These are phyloP conservation scores for Actinia equina DNA, from an alignment of 64 coral and sea anemone species.

Conservation along the genomic window DNA sequence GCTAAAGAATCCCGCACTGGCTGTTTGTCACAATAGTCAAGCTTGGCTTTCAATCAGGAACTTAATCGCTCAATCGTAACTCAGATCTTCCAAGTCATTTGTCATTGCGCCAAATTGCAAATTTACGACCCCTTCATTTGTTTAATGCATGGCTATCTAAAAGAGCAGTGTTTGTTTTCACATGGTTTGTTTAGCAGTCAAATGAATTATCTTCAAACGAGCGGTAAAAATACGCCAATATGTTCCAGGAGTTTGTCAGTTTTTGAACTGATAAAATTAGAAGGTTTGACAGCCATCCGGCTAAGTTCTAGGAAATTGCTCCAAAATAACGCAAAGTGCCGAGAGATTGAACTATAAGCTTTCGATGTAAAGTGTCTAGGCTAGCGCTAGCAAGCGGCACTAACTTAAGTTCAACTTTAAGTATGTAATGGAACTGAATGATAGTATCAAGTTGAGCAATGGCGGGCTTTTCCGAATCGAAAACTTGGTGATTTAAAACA, in stretches of 20 bases:
- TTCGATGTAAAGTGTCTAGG: neutral
- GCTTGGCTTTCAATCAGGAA: neutral
- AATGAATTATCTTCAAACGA: slow-evolving; percentile 12
- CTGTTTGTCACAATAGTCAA: slow-evolving; percentile 3
- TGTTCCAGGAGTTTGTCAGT: neutral
- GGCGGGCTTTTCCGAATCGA: slow-evolving; percentile 13
- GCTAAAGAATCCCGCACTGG: neutral
- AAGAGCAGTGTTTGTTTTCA: slow-evolving; percentile 21
- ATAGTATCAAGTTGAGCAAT: slow-evolving; percentile 1
- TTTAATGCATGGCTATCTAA: slow-evolving; percentile 24
- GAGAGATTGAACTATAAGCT: neutral
- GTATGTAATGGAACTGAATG: neutral
- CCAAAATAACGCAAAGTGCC: neutral
- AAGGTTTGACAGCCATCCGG: neutral
- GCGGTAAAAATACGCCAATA: neutral
- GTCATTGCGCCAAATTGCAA: slow-evolving; percentile 12
- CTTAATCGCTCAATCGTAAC: neutral
- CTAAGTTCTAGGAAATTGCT: neutral
- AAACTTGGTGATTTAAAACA: slow-evolving; percentile 22
- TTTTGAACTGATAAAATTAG: neutral
- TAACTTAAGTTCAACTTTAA: neutral
- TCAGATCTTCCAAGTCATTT: slow-evolving; percentile 3
- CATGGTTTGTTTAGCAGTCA: neutral
- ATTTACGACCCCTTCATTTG: neutral
- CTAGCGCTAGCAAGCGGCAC: neutral